Evolutionary conservation across 2,113 vertebrate genomes (phyloP), one percentile per base, ranked within the genome.

Genomic region (Rhynchopsitta pachyrhyncha): DNA sequence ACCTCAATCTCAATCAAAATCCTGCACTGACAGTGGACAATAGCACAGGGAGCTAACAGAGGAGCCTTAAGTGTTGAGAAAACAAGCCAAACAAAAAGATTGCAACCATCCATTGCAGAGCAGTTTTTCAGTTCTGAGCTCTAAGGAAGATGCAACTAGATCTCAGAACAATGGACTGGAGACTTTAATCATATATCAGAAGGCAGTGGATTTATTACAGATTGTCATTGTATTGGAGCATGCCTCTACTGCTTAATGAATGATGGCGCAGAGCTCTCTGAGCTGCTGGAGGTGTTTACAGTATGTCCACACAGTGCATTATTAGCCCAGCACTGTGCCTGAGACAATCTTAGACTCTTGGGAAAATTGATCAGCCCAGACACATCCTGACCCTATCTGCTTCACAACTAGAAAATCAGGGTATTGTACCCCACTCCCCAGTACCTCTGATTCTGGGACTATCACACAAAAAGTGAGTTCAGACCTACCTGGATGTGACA

Each of bases 1-100:
- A 90, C 91, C 68, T 94, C 68, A 39, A 55, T 63, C 68, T 71
- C 81, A 52, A 88, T 84, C 83, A 88, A 82, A 92, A 91, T 82
- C 91, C 80, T 84, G 12, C 16, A 33, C 35, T 42, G 44, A 53
- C 75, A 35, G 20, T 86, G 55, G 83, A 53, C 37, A 67, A 64
- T 33, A 84, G n/a, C 31, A 75, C 12, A 41, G 22, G 44, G 35
- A 78, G 78, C 60, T 29, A 88, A 44, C 33, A 86, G 17, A 67
- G n/a, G 13, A 86, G 19, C 13, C n/a, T 62, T 70, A 77, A 63
- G 23, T 31, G 25, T 20, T 41, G 49, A 83, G 73, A 93, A 83
- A 94, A 74, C 22, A 81, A 86, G 28, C 4, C 5, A 8, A 82
- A 92, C 4, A 57, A 63, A 83, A 83, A 59, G 31, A 17, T 39